Conservation (phyloP, 2,113 vertebrate genomes). For the Alosa alosa region DNA sequence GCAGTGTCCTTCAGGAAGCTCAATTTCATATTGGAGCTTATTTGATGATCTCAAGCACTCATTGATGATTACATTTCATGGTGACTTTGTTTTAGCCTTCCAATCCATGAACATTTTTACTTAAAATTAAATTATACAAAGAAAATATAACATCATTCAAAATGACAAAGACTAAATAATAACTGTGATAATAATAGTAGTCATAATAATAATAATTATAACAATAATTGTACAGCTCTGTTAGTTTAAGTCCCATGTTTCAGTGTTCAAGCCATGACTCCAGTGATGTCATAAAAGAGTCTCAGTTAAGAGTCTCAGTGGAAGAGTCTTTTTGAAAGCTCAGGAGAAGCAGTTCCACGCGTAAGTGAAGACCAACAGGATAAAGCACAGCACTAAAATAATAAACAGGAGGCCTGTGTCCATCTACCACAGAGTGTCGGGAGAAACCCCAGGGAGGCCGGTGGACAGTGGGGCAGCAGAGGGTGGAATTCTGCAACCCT, state of each 20-base stretch:
- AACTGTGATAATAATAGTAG: conserved; percentile 43
- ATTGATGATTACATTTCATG: neutral
- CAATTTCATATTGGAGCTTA: neutral
- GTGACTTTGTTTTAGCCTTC: neutral
- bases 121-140: neutral
- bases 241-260: conserved; percentile 34
- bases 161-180: conserved; percentile 45
- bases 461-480: conserved; percentile 43
- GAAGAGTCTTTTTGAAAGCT: conserved; percentile 49
- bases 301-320: conserved; percentile 48
- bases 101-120: neutral
- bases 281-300: conserved; percentile 43
- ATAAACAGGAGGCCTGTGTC: conserved; percentile 51
- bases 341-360: conserved; percentile 49
- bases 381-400: conserved; percentile 43
- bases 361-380: neutral
- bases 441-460: conserved; percentile 45
- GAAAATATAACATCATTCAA: neutral
- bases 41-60: neutral
- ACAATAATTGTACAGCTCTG: conserved; percentile 48
- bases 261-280: conserved; percentile 50
- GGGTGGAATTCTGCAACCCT: conserved; percentile 50
- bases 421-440: conserved; percentile 50
- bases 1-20: conserved; percentile 7
- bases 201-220: conserved; percentile 49